phyloP scores from a whole-genome alignment of 2,888 invertebrate species.

The Glyphotaelius pellucidus region DNA sequence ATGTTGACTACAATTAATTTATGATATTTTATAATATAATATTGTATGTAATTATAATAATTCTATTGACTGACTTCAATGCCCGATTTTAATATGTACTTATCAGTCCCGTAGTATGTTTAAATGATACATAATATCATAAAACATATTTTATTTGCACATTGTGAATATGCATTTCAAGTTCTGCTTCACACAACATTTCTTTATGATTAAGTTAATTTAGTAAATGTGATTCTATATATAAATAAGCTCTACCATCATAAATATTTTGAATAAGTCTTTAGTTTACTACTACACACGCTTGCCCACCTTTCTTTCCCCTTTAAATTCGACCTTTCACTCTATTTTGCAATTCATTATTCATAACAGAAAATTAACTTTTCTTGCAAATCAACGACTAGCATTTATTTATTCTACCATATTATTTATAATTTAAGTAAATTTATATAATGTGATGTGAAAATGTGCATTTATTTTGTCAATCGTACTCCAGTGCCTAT shows the following conservation, averaged over 20 bases:
- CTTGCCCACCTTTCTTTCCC: neutral
- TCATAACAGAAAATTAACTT: neutral
- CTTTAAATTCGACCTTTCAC: neutral
- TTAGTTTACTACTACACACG: neutral
- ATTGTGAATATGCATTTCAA: neutral
- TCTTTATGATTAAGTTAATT: neutral
- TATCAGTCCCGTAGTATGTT: neutral
- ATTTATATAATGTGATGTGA: constrained; percentile 19
- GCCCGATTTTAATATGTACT: neutral
- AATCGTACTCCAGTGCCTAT: constrained; percentile 60
- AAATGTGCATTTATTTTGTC: constrained; percentile 59
- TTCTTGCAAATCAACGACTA: neutral
- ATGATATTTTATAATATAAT: neutral
- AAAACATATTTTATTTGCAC: neutral
- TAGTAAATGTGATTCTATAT: constrained; percentile 2
- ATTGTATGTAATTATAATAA: neutral
- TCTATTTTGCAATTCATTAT: neutral
- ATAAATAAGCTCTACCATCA: neutral
- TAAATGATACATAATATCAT: neutral
- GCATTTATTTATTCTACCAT: neutral
- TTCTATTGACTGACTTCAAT: neutral
- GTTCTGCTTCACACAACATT: neutral
- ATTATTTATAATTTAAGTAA: neutral
- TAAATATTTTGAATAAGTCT: neutral
- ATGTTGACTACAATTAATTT: constrained; percentile 2